phyloP scores from a whole-genome alignment of 2,113 vertebrate species.

The Psittacula cyanocephala region DNA sequence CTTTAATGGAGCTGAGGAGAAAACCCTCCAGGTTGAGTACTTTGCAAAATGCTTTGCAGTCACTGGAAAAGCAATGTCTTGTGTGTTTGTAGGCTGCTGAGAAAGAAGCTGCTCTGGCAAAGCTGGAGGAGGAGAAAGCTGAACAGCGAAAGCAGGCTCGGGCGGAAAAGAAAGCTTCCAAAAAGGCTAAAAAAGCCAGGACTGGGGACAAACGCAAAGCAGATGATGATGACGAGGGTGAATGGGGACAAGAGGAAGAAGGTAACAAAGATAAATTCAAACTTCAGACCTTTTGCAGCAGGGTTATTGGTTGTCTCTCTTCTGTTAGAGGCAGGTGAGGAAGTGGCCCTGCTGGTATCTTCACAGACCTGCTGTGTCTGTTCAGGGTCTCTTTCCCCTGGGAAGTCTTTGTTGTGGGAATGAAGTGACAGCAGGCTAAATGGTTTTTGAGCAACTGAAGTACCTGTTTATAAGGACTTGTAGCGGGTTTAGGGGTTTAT shows the following conservation, averaged over 20 bases:
- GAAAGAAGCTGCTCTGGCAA: slow-evolving; percentile 87
- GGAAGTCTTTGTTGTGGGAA: not conserved
- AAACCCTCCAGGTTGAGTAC: not conserved
- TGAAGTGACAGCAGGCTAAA: not conserved
- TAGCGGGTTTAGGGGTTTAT: not conserved
- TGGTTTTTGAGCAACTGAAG: not conserved
- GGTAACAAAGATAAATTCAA: slow-evolving; percentile 63
- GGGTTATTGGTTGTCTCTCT: not conserved
- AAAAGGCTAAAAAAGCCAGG: slow-evolving; percentile 76
- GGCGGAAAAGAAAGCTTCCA: slow-evolving; percentile 85
- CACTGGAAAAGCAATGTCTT: not conserved
- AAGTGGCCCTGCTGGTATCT: not conserved
- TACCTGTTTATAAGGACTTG: not conserved
- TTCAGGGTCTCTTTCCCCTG: not conserved
- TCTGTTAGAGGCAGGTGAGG: not conserved
- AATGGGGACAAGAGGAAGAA: slow-evolving; percentile 83
- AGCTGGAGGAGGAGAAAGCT: slow-evolving; percentile 83
- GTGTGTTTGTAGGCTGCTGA: slow-evolving; percentile 77
- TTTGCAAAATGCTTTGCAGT: not conserved
- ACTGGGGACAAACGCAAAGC: slow-evolving; percentile 82
- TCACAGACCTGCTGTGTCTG: not conserved
- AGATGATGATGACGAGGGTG: slow-evolving; percentile 71
- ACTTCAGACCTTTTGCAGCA: not conserved
- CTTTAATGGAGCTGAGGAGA: not conserved
- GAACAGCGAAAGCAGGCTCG: slow-evolving; percentile 83